phyloP scores from a whole-genome alignment of 2,888 invertebrate species.

The Bellardia pandia region DNA sequence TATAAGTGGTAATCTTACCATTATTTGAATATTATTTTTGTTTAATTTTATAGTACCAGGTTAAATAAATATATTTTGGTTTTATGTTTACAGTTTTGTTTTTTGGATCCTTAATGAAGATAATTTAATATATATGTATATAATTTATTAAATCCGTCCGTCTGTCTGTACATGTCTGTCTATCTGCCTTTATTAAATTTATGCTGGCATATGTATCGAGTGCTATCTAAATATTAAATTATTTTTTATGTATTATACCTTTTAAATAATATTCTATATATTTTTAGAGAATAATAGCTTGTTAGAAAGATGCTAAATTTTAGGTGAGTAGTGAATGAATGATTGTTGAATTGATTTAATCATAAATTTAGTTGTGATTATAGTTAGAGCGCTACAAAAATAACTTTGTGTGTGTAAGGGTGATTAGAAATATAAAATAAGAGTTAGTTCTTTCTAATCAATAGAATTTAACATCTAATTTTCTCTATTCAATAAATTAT shows the following conservation, averaged over 20 bases:
- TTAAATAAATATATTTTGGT: conserved; percentile 45
- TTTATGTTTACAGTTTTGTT: conserved; percentile 23
- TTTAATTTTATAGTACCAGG: conserved; percentile 31
- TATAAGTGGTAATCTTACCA: neutral
- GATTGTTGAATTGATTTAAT: conserved; percentile 14
- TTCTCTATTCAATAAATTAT: conserved; percentile 29
- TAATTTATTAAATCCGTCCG: neutral
- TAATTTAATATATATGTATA: conserved; percentile 26
- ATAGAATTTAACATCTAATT: conserved; percentile 4
- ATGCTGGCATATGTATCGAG: conserved; percentile 12
- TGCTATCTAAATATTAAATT: conserved; percentile 25
- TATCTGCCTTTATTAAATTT: conserved; percentile 4
- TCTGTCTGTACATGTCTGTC: neutral
- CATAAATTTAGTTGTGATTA: conserved; percentile 17
- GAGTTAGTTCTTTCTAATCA: conserved; percentile 10
- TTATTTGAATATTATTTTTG: neutral
- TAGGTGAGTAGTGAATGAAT: conserved; percentile 7
- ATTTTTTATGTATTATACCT: neutral
- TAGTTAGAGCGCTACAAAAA: conserved; percentile 11
- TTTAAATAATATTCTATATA: neutral
- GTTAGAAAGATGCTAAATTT: conserved; percentile 26
- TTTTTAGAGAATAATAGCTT: neutral
- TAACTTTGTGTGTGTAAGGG: neutral
- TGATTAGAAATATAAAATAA: conserved; percentile 22
- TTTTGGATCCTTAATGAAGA: conserved; percentile 21